phyloP scores from a whole-genome alignment of 1,140 invertebrate genomes.

The Leptonema lineaticorne region DNA sequence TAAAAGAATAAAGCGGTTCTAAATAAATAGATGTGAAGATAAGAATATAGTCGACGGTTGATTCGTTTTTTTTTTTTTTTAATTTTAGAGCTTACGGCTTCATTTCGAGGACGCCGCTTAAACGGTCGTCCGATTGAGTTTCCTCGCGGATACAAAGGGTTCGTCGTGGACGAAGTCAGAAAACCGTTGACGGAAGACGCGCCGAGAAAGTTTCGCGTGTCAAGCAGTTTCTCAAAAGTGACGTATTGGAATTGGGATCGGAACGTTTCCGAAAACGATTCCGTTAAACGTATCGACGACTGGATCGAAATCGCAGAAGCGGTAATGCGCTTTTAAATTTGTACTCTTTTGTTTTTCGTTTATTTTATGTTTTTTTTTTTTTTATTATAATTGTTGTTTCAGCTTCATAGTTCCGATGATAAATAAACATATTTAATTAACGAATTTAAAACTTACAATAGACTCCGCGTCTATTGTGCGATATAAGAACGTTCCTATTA shows the following conservation, averaged over 20 bases:
- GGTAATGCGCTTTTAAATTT: slow-evolving; percentile 55
- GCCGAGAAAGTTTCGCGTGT: slow-evolving; percentile 42
- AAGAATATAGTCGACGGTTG: too few species aligned
- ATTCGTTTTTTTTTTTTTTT: too few species aligned
- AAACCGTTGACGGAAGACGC: not conserved
- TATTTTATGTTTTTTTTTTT: not conserved
- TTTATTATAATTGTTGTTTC: not conserved
- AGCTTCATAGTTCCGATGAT: not conserved
- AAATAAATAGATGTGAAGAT: too few species aligned
- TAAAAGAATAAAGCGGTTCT: too few species aligned
- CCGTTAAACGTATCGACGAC: slow-evolving; percentile 64
- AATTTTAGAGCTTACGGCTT: not conserved
- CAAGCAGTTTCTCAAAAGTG: slow-evolving; percentile 62
- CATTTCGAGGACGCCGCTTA: slow-evolving; percentile 6
- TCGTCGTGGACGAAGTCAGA: not conserved
- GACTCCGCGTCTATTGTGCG: too few species aligned
- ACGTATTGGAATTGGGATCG: slow-evolving; percentile 81
- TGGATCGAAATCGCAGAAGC: slow-evolving; percentile 77
- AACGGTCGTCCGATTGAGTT: not conserved
- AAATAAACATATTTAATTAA: too few species aligned
- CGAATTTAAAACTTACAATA: too few species aligned
- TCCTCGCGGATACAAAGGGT: not conserved
- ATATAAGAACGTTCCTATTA: too few species aligned
- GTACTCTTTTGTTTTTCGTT: not conserved
- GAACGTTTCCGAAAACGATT: slow-evolving; percentile 68